Conservation (phyloP, 1,140 invertebrate genomes). For the Apis dorsata region DNA sequence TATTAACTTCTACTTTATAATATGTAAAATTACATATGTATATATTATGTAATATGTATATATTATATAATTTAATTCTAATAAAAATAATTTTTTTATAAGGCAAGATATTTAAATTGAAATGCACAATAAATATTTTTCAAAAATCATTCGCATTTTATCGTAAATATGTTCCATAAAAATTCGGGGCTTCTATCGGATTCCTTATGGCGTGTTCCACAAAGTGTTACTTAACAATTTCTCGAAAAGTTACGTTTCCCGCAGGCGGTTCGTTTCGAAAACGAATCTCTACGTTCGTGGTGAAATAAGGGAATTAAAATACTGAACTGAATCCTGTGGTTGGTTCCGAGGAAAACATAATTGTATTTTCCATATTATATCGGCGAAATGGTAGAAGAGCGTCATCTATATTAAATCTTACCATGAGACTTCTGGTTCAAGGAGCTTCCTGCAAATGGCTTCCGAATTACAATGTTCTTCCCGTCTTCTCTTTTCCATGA, state of each 20-base stretch:
- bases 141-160: neutral
- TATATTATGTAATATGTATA: too few species aligned
- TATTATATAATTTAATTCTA: too few species aligned
- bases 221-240: slow-evolving; percentile 29
- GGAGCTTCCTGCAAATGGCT: slow-evolving; percentile 71
- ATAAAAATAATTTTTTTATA: too few species aligned
- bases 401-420: slow-evolving; percentile 68
- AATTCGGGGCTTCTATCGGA: neutral
- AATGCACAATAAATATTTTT: neutral
- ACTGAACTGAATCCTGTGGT: slow-evolving; percentile 14
- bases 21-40: too few species aligned
- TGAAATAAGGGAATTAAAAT: slow-evolving; percentile 60
- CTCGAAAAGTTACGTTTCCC: slow-evolving; percentile 15
- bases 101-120: too few species aligned
- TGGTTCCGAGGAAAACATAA: slow-evolving; percentile 52
- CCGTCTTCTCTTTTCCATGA: slow-evolving; percentile 93
- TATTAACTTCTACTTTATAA: too few species aligned
- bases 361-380: slow-evolving; percentile 56
- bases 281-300: neutral
- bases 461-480: slow-evolving; percentile 88
- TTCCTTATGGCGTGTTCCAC: neutral
- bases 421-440: slow-evolving; percentile 82
- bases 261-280: neutral
- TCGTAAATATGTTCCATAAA: neutral
- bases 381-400: slow-evolving; percentile 32